These are phyloP conservation scores for Microtus oregoni DNA, from an alignment of 2,113 vertebrate species.

Conservation along the genomic window DNA sequence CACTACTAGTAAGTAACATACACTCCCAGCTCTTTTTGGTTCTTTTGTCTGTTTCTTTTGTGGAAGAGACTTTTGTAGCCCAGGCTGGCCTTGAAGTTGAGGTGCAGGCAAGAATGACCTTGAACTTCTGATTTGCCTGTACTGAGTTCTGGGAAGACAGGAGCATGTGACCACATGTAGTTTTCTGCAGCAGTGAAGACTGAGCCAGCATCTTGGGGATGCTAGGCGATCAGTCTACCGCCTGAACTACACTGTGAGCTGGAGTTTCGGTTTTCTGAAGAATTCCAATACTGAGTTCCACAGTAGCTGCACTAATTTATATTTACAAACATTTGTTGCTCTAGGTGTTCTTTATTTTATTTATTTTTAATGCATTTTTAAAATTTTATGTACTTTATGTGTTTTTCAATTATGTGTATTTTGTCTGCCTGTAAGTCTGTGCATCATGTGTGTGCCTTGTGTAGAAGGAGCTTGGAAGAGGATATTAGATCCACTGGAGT, in stretches of 20 bases:
- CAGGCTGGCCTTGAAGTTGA: neutral
- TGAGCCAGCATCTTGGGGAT: neutral
- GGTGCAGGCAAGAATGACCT: too few species aligned
- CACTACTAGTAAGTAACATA: neutral
- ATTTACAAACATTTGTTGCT: neutral
- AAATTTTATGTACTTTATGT: neutral
- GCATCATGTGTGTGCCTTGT: neutral
- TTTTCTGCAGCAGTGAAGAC: neutral
- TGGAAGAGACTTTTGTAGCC: neutral
- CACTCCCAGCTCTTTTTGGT: neutral
- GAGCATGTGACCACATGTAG: neutral
- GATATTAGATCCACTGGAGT: neutral
- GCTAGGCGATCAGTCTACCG: neutral
- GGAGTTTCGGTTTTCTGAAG: neutral
- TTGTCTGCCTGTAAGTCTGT: neutral
- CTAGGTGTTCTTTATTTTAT: neutral
- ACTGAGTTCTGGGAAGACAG: neutral
- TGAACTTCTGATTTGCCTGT: neutral
- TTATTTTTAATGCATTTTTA: neutral
- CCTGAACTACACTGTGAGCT: neutral
- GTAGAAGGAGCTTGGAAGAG: neutral
- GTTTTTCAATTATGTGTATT: neutral
- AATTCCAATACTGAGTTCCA: neutral
- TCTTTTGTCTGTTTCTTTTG: neutral
- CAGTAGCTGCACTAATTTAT: neutral